phyloP scores from a whole-genome alignment of 2,797 vertebrate species.

The Spinibarbus caldwelli region DNA sequence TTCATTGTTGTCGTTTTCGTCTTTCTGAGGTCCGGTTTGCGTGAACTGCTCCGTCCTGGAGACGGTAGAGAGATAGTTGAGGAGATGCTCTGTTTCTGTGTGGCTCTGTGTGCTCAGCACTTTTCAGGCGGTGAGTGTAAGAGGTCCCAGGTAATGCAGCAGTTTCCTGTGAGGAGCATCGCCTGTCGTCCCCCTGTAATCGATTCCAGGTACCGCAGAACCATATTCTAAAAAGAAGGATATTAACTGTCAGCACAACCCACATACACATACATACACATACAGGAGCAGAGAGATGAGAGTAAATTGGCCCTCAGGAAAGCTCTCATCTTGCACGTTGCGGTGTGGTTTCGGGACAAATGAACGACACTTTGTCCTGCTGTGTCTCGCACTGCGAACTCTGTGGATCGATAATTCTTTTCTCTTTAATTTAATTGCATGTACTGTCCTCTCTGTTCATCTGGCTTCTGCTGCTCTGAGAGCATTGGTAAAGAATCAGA shows the following conservation, averaged over 20 bases:
- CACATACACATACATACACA: constrained; percentile 25
- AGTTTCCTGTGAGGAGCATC: constrained; percentile 57
- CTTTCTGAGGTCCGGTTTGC: neutral
- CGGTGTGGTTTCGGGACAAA: constrained; percentile 38
- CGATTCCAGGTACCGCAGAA: constrained; percentile 62
- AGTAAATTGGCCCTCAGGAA: constrained; percentile 60
- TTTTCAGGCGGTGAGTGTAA: constrained; percentile 3
- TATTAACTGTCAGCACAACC: constrained; percentile 50
- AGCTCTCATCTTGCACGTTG: constrained; percentile 32
- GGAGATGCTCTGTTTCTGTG: constrained; percentile 40
- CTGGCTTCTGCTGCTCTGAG: neutral
- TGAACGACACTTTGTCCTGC: constrained; percentile 35
- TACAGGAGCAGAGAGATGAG: constrained; percentile 16
- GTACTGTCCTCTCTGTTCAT: constrained; percentile 19
- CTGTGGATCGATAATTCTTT: constrained; percentile 39
- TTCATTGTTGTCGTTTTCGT: neutral
- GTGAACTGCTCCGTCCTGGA: neutral
- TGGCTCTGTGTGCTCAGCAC: constrained; percentile 7
- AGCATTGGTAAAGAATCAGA: constrained; percentile 22
- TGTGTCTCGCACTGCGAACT: constrained; percentile 1
- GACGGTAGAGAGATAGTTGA: constrained; percentile 17
- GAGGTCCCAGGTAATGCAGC: constrained; percentile 59
- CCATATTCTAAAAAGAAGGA: constrained; percentile 58
- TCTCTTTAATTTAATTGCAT: constrained; percentile 43
- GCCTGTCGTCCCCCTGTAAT: constrained; percentile 56